A percentile compares a stretch with the other conserved stretches of the same genome.
Conservation (phyloP, 53 echinoderm and acorn worm species). For the Pentamera pediparva region DNA sequence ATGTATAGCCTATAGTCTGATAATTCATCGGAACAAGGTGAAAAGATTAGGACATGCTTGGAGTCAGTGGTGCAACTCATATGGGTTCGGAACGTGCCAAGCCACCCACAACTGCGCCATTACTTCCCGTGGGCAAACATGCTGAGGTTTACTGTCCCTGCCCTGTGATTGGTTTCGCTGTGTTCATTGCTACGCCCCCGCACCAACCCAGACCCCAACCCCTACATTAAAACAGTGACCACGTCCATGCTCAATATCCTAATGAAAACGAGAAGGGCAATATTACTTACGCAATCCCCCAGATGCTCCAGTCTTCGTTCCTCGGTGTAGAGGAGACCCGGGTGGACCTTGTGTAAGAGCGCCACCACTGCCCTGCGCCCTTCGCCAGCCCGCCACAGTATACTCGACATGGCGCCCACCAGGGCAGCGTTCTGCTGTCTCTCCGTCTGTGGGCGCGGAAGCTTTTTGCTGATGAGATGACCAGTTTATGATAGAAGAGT, state of each 20-base stretch:
- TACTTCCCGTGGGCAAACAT: too few relatives aligned
- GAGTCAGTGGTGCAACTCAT: too few relatives aligned
- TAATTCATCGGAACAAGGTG: too few relatives aligned
- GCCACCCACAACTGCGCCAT: too few relatives aligned
- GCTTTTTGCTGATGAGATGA: neutral
- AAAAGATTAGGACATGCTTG: too few relatives aligned
- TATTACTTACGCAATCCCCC: slow-evolving; percentile 47
- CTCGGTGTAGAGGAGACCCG: slow-evolving; percentile 64
- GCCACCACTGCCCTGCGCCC: slow-evolving; percentile 53
- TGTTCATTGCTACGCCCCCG: too few relatives aligned
- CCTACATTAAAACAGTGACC: too few relatives aligned
- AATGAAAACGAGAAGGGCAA: neutral
- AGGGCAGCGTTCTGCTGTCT: slow-evolving; percentile 54
- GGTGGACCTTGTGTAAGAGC: slow-evolving; percentile 41
- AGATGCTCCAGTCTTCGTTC: slow-evolving; percentile 73
- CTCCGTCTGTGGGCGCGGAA: slow-evolving; percentile 46
- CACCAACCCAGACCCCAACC: too few relatives aligned
- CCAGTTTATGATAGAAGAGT: neutral
- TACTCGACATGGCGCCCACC: slow-evolving; percentile 53
- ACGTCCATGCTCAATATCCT: neutral
- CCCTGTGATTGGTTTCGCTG: too few relatives aligned
- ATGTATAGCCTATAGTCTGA: too few relatives aligned
- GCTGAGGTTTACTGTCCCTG: too few relatives aligned
- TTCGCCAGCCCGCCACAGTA: slow-evolving; percentile 85
- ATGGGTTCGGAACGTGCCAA: too few relatives aligned